Evolutionary conservation across 2,113 vertebrate genomes (phyloP).

Genomic region (Vulpes vulpes): DNA sequence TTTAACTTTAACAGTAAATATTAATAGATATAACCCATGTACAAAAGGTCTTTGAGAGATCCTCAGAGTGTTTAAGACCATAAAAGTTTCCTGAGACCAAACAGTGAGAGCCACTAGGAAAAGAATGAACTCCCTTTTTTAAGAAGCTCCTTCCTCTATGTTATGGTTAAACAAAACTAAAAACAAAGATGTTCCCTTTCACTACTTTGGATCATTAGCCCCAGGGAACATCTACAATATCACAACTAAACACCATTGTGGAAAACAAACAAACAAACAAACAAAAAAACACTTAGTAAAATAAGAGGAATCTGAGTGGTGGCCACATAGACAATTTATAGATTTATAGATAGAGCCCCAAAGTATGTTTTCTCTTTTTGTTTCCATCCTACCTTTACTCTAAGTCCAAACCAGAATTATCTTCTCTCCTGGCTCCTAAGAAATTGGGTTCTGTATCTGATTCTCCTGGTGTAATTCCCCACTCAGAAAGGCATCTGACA

Average conservation of each 20-base stretch:
- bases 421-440: neutral
- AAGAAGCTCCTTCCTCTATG: neutral
- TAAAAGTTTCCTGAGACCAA: neutral
- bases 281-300: neutral
- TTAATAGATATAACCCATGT: neutral
- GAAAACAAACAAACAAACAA: neutral
- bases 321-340: neutral
- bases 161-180: neutral
- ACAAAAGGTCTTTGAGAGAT: neutral
- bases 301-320: neutral
- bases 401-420: neutral
- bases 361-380: neutral
- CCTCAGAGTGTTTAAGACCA: neutral
- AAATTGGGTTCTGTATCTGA: neutral
- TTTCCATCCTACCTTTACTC: neutral
- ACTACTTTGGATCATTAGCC: neutral
- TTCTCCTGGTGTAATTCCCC: neutral
- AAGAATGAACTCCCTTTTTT: neutral
- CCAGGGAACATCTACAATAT: neutral
- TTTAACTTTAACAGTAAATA: slow-evolving; percentile 31
- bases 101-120: neutral
- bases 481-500: neutral
- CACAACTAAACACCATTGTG: neutral
- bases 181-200: neutral
- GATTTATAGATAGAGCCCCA: neutral